phyloP scores from a whole-genome alignment of 23 tunicate species.

The Phallusia fumigata region DNA sequence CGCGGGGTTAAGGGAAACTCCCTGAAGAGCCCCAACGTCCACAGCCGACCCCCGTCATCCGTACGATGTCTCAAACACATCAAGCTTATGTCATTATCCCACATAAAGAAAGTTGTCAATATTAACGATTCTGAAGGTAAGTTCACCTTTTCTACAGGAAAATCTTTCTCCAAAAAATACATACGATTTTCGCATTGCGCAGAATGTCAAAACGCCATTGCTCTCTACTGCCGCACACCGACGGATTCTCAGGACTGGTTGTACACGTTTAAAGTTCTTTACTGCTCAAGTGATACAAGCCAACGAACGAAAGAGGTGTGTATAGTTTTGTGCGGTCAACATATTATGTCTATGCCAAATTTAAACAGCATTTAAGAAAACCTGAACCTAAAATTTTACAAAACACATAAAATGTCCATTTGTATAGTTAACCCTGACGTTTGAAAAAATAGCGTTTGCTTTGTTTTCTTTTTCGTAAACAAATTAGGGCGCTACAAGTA shows the following conservation, averaged over 20 bases:
- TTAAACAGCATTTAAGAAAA: no score
- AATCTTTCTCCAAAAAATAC: no score
- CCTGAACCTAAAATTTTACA: no score
- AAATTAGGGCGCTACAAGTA: no score
- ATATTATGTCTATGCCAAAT: background rate
- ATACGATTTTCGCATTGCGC: background rate
- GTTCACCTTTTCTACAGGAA: no score
- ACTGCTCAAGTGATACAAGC: conserved; percentile 43
- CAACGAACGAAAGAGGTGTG: conserved; percentile 21
- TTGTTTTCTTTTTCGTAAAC: no score
- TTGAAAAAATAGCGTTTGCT: no score
- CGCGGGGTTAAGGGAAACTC: conserved; percentile 39
- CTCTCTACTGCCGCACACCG: conserved; percentile 88
- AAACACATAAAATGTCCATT: no score
- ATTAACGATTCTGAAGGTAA: conserved; percentile 82
- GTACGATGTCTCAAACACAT: conserved; percentile 66
- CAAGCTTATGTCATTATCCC: conserved; percentile 77
- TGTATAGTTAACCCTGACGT: no score
- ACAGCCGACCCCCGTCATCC: conserved; percentile 38
- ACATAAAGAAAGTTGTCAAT: conserved; percentile 84
- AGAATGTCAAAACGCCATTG: conserved; percentile 80
- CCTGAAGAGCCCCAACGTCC: conserved; percentile 83
- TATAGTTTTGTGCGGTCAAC: background rate
- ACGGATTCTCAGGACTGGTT: conserved; percentile 83
- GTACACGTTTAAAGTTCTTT: conserved; percentile 75